These are phyloP conservation scores for Perccottus glenii DNA, from an alignment of 2,113 vertebrate genomes.

Conservation along the genomic window DNA sequence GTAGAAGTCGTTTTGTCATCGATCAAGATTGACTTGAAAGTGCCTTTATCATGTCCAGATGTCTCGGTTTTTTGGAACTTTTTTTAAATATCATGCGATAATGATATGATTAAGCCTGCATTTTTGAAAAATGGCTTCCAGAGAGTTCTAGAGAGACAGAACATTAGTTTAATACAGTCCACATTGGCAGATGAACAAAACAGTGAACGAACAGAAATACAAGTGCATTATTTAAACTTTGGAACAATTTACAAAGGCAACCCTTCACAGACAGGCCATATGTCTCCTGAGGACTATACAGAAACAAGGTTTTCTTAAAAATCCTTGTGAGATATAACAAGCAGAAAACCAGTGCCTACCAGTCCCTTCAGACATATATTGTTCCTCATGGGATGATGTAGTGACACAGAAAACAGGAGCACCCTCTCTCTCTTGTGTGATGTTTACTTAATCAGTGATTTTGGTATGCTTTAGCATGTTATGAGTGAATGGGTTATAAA, in stretches of 20 bases:
- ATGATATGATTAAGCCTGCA: too few relatives aligned
- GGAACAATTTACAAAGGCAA: too few relatives aligned
- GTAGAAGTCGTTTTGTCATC: too few relatives aligned
- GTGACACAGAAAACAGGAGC: slow-evolving; percentile 27
- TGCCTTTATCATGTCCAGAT: too few relatives aligned
- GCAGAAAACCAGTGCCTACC: background rate
- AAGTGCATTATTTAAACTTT: too few relatives aligned
- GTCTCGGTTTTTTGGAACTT: too few relatives aligned
- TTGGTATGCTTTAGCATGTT: background rate
- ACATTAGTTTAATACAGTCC: too few relatives aligned
- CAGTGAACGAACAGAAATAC: background rate
- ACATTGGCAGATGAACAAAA: slow-evolving; percentile 3
- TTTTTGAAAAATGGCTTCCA: too few relatives aligned
- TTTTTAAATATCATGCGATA: too few relatives aligned
- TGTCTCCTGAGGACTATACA: slow-evolving; percentile 19
- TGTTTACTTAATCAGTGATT: background rate
- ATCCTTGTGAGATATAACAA: slow-evolving; percentile 47
- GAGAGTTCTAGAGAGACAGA: too few relatives aligned
- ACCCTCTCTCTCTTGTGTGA: slow-evolving; percentile 7
- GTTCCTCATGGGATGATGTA: slow-evolving; percentile 7
- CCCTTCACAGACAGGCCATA: slow-evolving; percentile 5
- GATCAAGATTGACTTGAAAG: too few relatives aligned
- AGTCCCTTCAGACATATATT: slow-evolving; percentile 5
- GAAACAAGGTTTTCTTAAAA: slow-evolving; percentile 50
- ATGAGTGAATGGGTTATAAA: too few relatives aligned